Conservation (phyloP, 1,140 invertebrate species). For the Penaeus vannamei region DNA sequence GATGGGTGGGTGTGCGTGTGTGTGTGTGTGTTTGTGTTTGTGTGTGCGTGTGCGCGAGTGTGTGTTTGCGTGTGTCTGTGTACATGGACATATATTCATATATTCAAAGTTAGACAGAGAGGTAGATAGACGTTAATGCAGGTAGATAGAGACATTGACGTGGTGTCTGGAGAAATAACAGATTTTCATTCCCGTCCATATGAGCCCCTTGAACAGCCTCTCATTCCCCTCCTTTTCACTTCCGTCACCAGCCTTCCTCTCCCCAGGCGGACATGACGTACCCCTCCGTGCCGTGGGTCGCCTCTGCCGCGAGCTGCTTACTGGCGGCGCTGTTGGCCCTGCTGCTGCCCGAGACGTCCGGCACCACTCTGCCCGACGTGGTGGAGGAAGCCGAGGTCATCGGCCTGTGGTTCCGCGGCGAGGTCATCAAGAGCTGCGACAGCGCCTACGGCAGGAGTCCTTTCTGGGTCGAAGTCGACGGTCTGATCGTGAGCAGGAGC, state of each 20-base stretch:
- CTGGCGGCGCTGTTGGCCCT: constrained; percentile 57
- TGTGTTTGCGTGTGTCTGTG: too few relatives aligned
- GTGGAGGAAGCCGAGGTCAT: constrained; percentile 65
- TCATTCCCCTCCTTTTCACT: too few relatives aligned
- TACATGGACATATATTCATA: too few relatives aligned
- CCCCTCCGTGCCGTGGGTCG: constrained; percentile 64
- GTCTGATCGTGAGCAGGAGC: constrained; percentile 63
- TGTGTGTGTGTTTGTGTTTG: too few relatives aligned
- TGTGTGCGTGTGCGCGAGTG: too few relatives aligned
- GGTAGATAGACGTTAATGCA: too few relatives aligned
- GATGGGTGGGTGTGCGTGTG: too few relatives aligned
- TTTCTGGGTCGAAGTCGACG: constrained; percentile 62
- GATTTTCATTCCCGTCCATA: too few relatives aligned
- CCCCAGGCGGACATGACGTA: constrained; percentile 60
- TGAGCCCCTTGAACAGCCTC: too few relatives aligned
- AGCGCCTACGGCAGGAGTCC: constrained; percentile 63
- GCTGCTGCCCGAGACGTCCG: constrained; percentile 66
- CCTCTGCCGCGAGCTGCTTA: constrained; percentile 58
- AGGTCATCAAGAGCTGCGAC: constrained; percentile 47
- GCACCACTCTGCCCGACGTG: constrained; percentile 66
- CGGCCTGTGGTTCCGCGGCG: constrained; percentile 20
- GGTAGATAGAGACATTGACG: too few relatives aligned
- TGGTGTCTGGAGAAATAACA: too few relatives aligned
- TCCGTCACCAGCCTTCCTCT: neutral
- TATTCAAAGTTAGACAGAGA: too few relatives aligned